These are phyloP conservation scores for Mungos mungo DNA, from an alignment of 2,113 vertebrate genomes.

Conservation along the genomic window DNA sequence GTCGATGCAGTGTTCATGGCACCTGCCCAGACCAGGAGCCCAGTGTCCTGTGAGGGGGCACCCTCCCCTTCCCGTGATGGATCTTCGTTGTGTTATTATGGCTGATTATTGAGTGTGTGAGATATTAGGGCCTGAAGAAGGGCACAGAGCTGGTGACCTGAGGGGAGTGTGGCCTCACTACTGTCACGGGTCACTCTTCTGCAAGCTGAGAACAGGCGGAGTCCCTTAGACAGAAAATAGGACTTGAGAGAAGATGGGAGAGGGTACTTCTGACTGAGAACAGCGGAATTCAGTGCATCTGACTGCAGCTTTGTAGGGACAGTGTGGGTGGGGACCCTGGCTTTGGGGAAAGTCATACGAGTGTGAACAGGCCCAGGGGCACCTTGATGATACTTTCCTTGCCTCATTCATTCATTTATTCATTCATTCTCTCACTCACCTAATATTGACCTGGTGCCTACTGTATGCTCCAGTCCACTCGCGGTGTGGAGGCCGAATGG, in stretches of 20 bases:
- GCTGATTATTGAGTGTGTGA: no score
- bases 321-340: neutral
- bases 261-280: neutral
- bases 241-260: neutral
- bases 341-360: neutral
- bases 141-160: neutral
- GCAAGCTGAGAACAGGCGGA: neutral
- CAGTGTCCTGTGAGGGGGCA: rapidly evolving
- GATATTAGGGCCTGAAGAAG: neutral
- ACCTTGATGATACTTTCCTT: neutral
- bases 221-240: neutral
- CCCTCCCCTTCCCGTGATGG: neutral
- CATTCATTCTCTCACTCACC: neutral
- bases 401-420: no score
- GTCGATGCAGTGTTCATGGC: rapidly evolving
- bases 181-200: neutral
- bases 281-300: neutral
- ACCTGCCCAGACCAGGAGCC: neutral
- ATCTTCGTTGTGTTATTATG: rapidly evolving
- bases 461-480: rapidly evolving
- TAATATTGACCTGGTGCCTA: neutral
- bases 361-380: neutral
- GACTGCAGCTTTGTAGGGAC: neutral
- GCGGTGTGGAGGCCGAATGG: rapidly evolving
- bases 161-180: neutral